phyloP scores from a whole-genome alignment of 2,797 vertebrate species.

The Neosilurus mollespiculum region DNA sequence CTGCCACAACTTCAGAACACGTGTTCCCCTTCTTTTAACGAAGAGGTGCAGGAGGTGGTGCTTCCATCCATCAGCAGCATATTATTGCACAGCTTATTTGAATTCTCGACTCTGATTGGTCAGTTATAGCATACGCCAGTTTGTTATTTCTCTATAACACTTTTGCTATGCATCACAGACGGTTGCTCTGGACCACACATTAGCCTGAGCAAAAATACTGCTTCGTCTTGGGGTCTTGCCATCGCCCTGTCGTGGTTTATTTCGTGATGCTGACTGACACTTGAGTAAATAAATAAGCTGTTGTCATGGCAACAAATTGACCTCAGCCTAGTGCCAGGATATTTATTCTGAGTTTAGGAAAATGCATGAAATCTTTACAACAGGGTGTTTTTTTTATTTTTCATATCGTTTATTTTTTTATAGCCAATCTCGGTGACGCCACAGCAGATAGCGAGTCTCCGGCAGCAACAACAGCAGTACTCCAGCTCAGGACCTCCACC shows the following conservation, averaged over 20 bases:
- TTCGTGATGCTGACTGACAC: neutral
- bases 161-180: too few relatives aligned
- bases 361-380: conserved; percentile 31
- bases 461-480: conserved; percentile 87
- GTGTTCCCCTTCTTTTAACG: neutral
- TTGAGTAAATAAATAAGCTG: neutral
- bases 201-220: too few relatives aligned
- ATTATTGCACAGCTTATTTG: too few relatives aligned
- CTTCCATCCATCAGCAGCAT: neutral
- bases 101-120: too few relatives aligned
- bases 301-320: neutral
- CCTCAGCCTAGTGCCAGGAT: too few relatives aligned
- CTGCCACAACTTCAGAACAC: neutral
- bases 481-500: conserved; percentile 87
- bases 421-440: conserved; percentile 79
- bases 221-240: too few relatives aligned
- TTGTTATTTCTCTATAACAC: too few relatives aligned
- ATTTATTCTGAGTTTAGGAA: neutral
- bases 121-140: too few relatives aligned
- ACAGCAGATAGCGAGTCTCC: conserved; percentile 91
- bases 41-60: neutral
- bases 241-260: too few relatives aligned
- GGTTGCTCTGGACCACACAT: too few relatives aligned
- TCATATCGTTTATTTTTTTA: conserved; percentile 42
- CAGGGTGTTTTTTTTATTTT: too few relatives aligned